These are phyloP conservation scores for Aepyceros melampus DNA, from an alignment of 2,113 vertebrate genomes.

Conservation along the genomic window DNA sequence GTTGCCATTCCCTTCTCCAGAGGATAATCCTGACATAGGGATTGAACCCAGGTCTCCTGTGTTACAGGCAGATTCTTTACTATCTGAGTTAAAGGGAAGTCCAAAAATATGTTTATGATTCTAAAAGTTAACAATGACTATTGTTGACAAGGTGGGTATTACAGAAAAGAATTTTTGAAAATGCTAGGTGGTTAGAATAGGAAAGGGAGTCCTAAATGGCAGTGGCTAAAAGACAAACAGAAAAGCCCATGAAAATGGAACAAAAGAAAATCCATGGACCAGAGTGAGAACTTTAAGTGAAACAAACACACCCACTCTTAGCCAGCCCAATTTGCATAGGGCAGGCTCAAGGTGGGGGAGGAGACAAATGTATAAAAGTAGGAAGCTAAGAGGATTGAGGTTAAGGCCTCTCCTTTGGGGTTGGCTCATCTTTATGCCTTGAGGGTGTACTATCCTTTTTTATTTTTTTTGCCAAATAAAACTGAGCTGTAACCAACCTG, in stretches of 20 bases:
- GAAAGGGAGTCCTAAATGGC: background rate
- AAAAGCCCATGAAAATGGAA: fast-evolving
- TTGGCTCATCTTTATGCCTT: background rate
- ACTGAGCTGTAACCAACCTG: background rate
- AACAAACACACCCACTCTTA: background rate
- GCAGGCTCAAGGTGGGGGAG: background rate
- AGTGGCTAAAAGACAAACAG: background rate
- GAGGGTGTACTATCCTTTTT: background rate
- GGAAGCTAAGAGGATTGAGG: background rate
- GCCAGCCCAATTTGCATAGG: background rate
- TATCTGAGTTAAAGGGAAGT: background rate
- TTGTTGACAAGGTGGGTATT: background rate
- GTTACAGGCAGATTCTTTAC: background rate
- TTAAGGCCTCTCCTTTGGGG: background rate
- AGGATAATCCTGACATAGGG: background rate
- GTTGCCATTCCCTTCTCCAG: background rate
- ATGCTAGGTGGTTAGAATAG: background rate
- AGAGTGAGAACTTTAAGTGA: background rate
- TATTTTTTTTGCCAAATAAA: background rate
- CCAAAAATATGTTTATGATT: background rate
- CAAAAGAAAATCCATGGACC: background rate
- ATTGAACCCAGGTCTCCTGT: background rate
- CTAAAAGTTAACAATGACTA: slow-evolving; percentile 5
- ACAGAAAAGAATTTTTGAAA: background rate
- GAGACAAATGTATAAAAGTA: background rate